Percentiles rank a stretch among this genome's conserved stretches.
These are phyloP conservation scores for Phrixothrix hirtus DNA, from an alignment of 2,888 invertebrate species.

Conservation along the genomic window DNA sequence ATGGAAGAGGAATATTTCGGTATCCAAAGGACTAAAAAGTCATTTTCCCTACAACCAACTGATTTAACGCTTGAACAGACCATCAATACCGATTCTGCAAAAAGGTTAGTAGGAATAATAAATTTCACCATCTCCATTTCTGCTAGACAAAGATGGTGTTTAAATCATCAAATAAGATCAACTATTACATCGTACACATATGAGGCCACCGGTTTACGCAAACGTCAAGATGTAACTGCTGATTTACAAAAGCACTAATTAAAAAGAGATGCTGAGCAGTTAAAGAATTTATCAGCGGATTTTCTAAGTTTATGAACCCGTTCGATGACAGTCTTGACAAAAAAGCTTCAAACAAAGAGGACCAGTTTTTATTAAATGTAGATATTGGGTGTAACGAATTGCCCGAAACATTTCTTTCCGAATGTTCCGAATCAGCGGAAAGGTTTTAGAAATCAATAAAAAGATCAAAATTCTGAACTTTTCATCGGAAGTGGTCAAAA, in stretches of 20 bases:
- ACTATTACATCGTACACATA: too few relatives aligned
- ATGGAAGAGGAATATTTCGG: too few relatives aligned
- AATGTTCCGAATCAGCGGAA: constrained; percentile 6
- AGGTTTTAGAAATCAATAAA: constrained; percentile 15
- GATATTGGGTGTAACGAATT: constrained; percentile 12
- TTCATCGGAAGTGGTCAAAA: too few relatives aligned
- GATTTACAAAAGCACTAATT: constrained; percentile 28
- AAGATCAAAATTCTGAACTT: constrained; percentile 15
- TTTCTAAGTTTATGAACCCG: constrained; percentile 29
- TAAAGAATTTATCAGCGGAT: constrained; percentile 23
- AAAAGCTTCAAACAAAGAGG: constrained; percentile 16
- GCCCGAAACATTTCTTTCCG: constrained; percentile 20
- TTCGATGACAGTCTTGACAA: constrained; percentile 16
- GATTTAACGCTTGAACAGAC: too few relatives aligned
- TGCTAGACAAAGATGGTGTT: constrained; percentile 39
- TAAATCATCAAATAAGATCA: constrained; percentile 18
- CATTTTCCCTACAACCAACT: too few relatives aligned
- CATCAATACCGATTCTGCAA: constrained; percentile 39
- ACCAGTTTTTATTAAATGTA: constrained; percentile 19
- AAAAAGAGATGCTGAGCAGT: constrained; percentile 5
- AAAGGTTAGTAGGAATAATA: constrained; percentile 34
- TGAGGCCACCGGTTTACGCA: constrained; percentile 30
- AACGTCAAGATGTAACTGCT: constrained; percentile 35
- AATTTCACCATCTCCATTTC: constrained; percentile 38
- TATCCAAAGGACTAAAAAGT: constrained; percentile 36